Conservation (phyloP, 2,797 vertebrate species). For the Amblyopsis hoosieri region DNA sequence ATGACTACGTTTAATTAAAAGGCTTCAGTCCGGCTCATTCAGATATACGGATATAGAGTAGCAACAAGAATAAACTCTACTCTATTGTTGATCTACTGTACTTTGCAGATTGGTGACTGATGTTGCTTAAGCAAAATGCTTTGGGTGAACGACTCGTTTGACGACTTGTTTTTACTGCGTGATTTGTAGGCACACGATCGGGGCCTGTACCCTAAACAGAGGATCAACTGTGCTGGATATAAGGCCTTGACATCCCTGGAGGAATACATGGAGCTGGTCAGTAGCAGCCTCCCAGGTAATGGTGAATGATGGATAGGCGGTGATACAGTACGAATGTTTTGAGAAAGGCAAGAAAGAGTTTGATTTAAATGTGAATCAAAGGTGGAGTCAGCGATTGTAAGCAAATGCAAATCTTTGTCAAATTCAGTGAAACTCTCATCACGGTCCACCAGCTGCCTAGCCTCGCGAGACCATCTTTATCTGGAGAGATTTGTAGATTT, state of each 20-base stretch:
- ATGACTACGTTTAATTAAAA: fast-evolving
- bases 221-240: constrained; percentile 92
- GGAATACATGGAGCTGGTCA: constrained; percentile 88
- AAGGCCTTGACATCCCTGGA: constrained; percentile 88
- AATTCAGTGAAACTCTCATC: too few relatives aligned
- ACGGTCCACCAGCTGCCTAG: too few relatives aligned
- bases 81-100: neutral
- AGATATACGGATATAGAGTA: fast-evolving
- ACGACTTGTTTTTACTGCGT: neutral
- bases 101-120: too few relatives aligned
- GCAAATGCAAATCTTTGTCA: too few relatives aligned
- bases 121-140: neutral
- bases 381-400: too few relatives aligned
- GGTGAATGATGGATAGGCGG: too few relatives aligned
- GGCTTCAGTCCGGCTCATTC: neutral
- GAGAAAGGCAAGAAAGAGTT: neutral
- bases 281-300: constrained; percentile 86
- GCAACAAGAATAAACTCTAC: neutral
- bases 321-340: constrained; percentile 8
- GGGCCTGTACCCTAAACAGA: constrained; percentile 80
- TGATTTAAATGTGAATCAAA: neutral
- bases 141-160: neutral
- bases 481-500: too few relatives aligned
- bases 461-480: too few relatives aligned
- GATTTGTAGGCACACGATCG: constrained; percentile 83